Evolutionary conservation across 35 echinoderm and acorn worm species (phyloP).

Genomic region (Hemicentrotus pulcherrimus): DNA sequence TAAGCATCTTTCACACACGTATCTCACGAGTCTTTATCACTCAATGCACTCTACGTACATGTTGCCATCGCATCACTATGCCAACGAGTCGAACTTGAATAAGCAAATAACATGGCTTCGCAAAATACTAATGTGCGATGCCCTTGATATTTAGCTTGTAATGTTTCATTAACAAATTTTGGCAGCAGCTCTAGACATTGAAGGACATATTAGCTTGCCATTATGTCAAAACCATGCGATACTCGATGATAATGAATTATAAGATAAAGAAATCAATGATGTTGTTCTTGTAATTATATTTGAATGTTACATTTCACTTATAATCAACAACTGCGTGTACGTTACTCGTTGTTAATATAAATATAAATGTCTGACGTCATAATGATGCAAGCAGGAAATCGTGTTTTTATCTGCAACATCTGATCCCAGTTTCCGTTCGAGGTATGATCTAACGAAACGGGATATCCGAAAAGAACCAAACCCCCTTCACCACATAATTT

Average conservation of each 20-base stretch:
- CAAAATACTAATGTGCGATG: not conserved
- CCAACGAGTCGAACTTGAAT: not conserved
- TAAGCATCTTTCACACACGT: not conserved
- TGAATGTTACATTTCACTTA: too few species aligned
- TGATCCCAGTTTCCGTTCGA: not conserved
- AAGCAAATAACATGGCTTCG: not conserved
- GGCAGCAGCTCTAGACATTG: not conserved
- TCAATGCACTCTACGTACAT: not conserved
- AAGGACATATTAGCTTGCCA: not conserved
- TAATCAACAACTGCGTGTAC: too few species aligned
- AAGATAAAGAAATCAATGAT: not conserved
- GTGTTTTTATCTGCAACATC: conserved; percentile 2
- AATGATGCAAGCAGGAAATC: conserved; percentile 1
- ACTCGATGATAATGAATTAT: not conserved
- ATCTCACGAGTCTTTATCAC: not conserved
- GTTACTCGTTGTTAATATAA: not conserved
- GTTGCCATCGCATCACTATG: not conserved
- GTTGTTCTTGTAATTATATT: too few species aligned
- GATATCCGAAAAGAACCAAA: not conserved
- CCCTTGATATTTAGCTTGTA: not conserved
- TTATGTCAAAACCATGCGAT: not conserved
- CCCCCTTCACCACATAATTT: not conserved
- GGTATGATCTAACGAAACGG: not conserved
- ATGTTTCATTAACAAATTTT: not conserved
- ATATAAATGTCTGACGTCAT: not conserved